Evolutionary conservation across 2,888 invertebrate species (phyloP), one percentile per base, ranked within the genome.

Genomic region (Sialis fuliginosa): DNA sequence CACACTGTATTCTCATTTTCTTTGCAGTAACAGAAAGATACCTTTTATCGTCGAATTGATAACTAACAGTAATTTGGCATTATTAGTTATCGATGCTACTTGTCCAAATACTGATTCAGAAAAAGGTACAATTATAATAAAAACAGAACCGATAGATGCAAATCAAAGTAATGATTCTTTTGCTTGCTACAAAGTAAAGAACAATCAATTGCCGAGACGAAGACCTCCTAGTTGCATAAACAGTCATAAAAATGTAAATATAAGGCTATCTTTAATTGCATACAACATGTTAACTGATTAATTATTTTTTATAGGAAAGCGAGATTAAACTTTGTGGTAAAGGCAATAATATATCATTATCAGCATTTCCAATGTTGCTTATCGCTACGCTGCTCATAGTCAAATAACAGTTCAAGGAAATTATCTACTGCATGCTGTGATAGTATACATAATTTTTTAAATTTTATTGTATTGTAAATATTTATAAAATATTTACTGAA

Each of bases 181-280:
- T n/a, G 54, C 54, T 32, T 54, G 55, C 12, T 52, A 46, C 49
- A 46, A 50, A 48, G 62, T 60, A 4, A 49, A 56, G 42, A 55
- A 59, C 46, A 62, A 77, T 53, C 72, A 75, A 39, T 66, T 81
- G 51, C 72, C 74, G 42, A 70, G 86, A 50, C 71, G 76, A 53
- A 75, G 77, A 53, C 84, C 86, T 10, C 70, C 70, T 51, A 82
- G 81, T 46, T 87, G 87, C 60, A 85, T 87, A 52, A 79, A 79
- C 52, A 74, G 75, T 54, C 84, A 85, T 63, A 72, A 74, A 22
- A 81, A 82, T 60, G 87, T 86, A 64, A 76, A 75, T 65, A 12
- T 10, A 31, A 31, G 31, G 6, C 5, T 7, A 42, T 13, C n/a
- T 6, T 41, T 7, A 6, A 2, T 4, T 12, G 7, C n/a, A 10